Evolutionary conservation across 2,797 vertebrate genomes (phyloP), one percentile per base, ranked within the genome.

Genomic region (Siniperca obscura): DNA sequence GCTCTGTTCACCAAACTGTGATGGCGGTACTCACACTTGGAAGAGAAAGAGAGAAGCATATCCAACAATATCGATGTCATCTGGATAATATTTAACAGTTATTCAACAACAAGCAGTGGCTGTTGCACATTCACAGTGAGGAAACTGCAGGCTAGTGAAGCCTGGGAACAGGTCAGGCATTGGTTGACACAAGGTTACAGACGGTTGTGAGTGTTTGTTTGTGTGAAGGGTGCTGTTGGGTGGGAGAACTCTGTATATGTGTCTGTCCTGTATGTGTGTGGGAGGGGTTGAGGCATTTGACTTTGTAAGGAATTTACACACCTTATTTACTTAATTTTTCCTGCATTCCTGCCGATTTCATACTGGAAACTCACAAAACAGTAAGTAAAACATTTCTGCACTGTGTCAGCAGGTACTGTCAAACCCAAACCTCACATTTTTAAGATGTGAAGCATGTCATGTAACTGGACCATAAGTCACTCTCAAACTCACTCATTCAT

Each of bases 1-100:
- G 27, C 30, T 71, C 48, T 48, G 70, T 59, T 70, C 66, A 65
- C 65, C 76, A 42, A 72, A 70, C 87, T 53, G 72, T 40, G 80
- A 78, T 17, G 21, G 65, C 22, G 4, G 38, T 76, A 34, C 70
- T 69, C 0, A 13, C 83, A 72, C 67, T 38, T 55, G 38, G 66
- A 74, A 56, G 76, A 81, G 70, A 72, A 56, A 56, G 22, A 19
- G 55, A 21, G 78, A 42, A 36, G 59, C 25, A 16, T 12, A 30
- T 71, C 52, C 57, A 61, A n/a, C 81, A 11, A 10, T 7, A 65
- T 59, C n/a, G 0, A 55, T 48, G 71, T 81, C 88, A 86, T 67
- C 71, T 67, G 78, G 87, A 90, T 86, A 72, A 82, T 87, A 78
- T 89, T 89, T 86, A 82, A 86, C 86, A 65, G 60, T 50, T 67